A percentile compares a stretch with the other conserved stretches of the same genome.
phyloP scores from a whole-genome alignment of 2,888 invertebrate species.

The Dinocampus coccinellae region DNA sequence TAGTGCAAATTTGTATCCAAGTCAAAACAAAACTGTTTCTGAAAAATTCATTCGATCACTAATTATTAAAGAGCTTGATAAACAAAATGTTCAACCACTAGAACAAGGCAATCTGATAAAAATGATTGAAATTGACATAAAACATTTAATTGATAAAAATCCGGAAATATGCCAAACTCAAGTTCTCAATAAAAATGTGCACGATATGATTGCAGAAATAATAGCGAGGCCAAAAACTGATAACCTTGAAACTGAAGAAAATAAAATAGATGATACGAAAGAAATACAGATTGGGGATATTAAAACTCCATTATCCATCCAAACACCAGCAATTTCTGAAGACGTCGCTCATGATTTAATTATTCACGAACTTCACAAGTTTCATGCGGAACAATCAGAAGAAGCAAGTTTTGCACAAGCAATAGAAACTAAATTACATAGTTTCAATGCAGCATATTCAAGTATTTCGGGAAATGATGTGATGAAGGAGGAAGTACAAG shows the following conservation, averaged over 20 bases:
- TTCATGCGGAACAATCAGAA: conserved; percentile 6
- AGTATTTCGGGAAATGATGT: not conserved
- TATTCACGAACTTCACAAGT: conserved; percentile 10
- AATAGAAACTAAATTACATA: not conserved
- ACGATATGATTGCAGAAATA: not conserved
- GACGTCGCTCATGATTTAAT: conserved; percentile 19
- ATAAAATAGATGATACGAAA: no score
- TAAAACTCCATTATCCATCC: no score
- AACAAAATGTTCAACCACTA: no score
- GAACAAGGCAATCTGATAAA: no score
- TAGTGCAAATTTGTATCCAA: no score
- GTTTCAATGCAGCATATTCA: not conserved
- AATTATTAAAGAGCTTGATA: no score
- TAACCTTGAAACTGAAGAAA: no score
- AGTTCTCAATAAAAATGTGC: not conserved
- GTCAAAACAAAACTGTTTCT: no score
- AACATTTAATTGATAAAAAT: no score
- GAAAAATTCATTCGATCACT: no score
- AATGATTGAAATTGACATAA: no score
- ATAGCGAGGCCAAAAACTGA: not conserved
- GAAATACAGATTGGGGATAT: not conserved
- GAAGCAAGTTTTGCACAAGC: conserved; percentile 14
- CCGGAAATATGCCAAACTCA: no score
- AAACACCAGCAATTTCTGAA: not conserved
- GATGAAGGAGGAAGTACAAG: not conserved